Evolutionary conservation across 2,888 invertebrate species (phyloP), one percentile per base, ranked within the genome.

Genomic region (Eupeodes luniger): DNA sequence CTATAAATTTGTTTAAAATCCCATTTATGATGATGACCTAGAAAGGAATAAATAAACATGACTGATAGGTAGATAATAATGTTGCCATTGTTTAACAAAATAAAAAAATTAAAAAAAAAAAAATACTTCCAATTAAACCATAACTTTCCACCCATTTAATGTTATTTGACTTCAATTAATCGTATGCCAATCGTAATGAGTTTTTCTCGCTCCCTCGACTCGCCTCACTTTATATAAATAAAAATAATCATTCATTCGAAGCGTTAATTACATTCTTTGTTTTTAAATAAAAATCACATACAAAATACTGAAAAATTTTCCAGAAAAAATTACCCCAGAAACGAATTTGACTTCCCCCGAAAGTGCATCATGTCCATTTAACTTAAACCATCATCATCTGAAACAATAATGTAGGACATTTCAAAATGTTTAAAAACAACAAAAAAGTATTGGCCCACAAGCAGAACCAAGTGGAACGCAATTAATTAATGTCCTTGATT

Each of bases 91-190:
- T 67, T 49, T 27, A 27, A 27, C 27, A 27, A 27, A 27, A 27
- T 27, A 3, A 27, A 19, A 19, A 19, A 27, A 27, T 27, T 27
- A 27, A 27, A 27, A 27, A 12, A 27, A 27, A 27, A 27, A 12
- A 40, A 62, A 19, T 67, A 84, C 61, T 55, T 62, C 78, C 72
- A 78, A 78, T 78, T 83, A 51, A 77, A 83, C 83, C 83, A 80
- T 75, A 55, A 75, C 75, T 84, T 84, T 69, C 55, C 53, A 47
- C 53, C 55, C 5, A 59, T 49, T 59, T 59, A 59, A 47, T 72
- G 27, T 70, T 64, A 59, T 87, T 80, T 84, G 77, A 74, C 80
- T 88, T 57, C 67, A 84, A 87, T 85, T 85, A 85, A 81, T 88
- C 74, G 62, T 11, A 61, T 69, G 64, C 69, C 85, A 88, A 67